Conservation (phyloP, 2,113 vertebrate genomes). For the Rostratula benghalensis region DNA sequence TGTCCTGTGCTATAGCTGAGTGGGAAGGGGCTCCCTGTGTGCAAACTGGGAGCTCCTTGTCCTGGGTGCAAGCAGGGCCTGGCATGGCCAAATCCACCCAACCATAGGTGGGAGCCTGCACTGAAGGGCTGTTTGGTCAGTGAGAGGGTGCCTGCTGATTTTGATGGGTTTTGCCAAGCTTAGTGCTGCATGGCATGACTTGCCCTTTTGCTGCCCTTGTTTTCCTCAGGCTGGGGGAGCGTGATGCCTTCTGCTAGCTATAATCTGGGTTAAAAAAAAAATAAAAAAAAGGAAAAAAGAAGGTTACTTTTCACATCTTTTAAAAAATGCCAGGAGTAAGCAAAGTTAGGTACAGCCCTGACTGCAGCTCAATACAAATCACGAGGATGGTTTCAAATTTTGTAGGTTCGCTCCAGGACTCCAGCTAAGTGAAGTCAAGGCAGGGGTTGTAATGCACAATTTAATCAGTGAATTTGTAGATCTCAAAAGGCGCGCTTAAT, state of each 20-base stretch:
- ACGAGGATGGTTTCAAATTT: neutral
- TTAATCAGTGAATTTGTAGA: constrained; percentile 39
- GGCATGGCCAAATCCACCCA: fast-evolving
- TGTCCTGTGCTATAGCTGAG: neutral
- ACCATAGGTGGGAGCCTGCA: fast-evolving
- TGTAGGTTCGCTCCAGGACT: neutral
- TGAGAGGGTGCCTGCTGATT: neutral
- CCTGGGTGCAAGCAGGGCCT: too few species aligned
- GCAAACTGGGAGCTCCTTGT: neutral
- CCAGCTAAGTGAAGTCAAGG: constrained; percentile 8
- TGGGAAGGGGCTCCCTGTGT: neutral
- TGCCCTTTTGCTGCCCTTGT: neutral
- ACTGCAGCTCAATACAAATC: neutral
- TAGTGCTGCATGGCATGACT: neutral
- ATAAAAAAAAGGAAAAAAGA: neutral
- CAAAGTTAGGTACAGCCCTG: neutral
- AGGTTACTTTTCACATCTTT: neutral
- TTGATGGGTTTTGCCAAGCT: neutral
- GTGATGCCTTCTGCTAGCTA: neutral
- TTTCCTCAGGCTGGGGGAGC: neutral
- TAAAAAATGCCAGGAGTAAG: neutral
- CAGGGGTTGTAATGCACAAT: constrained; percentile 39
- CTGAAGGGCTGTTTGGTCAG: neutral
- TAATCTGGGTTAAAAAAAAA: neutral
- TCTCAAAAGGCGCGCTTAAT: constrained; percentile 46